phyloP scores from a whole-genome alignment of 2,888 invertebrate genomes.

The Perizoma flavofasciatum region DNA sequence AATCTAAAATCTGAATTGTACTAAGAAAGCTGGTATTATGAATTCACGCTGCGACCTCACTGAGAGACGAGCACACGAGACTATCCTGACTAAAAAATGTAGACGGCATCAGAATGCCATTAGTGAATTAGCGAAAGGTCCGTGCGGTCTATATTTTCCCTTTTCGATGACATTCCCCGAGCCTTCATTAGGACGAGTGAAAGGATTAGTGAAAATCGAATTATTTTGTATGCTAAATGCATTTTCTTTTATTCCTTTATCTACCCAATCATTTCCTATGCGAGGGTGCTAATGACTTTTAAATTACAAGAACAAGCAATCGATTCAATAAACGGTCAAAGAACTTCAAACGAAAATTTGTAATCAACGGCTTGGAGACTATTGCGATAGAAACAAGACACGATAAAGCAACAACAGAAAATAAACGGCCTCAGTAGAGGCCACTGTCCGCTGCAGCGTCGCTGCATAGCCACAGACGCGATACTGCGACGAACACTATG shows the following conservation, averaged over 20 bases:
- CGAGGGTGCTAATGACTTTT: slow-evolving; percentile 10
- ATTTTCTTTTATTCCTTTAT: background rate
- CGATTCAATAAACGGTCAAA: slow-evolving; percentile 12
- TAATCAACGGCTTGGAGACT: slow-evolving; percentile 3
- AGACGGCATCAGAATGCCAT: background rate
- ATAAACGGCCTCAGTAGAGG: background rate
- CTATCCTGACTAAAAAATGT: background rate
- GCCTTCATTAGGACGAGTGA: too few relatives aligned
- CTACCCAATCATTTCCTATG: background rate
- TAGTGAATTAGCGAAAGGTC: background rate
- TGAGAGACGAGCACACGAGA: background rate
- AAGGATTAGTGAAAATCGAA: too few relatives aligned
- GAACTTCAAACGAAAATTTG: slow-evolving; percentile 13
- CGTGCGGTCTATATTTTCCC: too few relatives aligned
- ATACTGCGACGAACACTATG: too few relatives aligned
- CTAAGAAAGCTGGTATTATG: background rate
- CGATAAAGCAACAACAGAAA: slow-evolving; percentile 2
- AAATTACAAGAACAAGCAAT: slow-evolving; percentile 13
- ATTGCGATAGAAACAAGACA: slow-evolving; percentile 2
- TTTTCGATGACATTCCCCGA: too few relatives aligned
- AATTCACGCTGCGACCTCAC: background rate
- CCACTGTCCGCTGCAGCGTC: background rate
- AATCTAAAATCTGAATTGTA: background rate
- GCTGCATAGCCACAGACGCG: background rate
- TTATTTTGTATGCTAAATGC: too few relatives aligned